Evolutionary conservation across 2,888 invertebrate genomes (phyloP), one percentile per base, ranked within the genome.

Genomic region (Eupeodes luniger): DNA sequence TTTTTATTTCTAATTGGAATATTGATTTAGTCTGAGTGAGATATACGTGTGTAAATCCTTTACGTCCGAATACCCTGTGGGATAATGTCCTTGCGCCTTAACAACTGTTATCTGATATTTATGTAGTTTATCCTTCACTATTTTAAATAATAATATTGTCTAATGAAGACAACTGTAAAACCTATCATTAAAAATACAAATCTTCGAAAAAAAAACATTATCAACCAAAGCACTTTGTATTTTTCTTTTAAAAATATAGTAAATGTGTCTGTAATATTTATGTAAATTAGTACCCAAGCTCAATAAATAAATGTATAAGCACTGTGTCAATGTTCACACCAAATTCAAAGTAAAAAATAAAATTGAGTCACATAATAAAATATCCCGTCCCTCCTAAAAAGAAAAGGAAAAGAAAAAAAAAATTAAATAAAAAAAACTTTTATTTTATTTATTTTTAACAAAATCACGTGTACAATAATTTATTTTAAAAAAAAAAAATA

Each of bases 241-340:
- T 66, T 72, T 53, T 36, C 12, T 34, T 40, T n/a, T 57, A 12
- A 16, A 64, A 40, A 40, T 19, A 36, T 47, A 51, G 27, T 51
- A 27, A 14, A 55, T 61, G 36, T 51, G 57, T 81, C 57, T 66
- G 55, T 69, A 69, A 40, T 5, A 40, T 53, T n/a, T 53, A 4
- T 44, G 11, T 55, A 34, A 34, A n/a, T 19, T 70, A 59, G 75
- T 59, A 53, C 66, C 55, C 76, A 77, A 84, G 80, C 84, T 80
- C 80, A 87, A 40, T 40, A 7, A 40, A 40, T 7, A 40, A 40
- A 40, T 14, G 19, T 44, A 27, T 40, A 4, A 59, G 84, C 84
- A 87, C 57, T 77, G 49, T 87, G 76, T 84, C 87, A 87, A 87
- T 87, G 84, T 87, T 85, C 55, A 84, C 84, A 87, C 80, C 51